Conservation (phyloP, 2,888 invertebrate species). For the Platerodrilus igneus region DNA sequence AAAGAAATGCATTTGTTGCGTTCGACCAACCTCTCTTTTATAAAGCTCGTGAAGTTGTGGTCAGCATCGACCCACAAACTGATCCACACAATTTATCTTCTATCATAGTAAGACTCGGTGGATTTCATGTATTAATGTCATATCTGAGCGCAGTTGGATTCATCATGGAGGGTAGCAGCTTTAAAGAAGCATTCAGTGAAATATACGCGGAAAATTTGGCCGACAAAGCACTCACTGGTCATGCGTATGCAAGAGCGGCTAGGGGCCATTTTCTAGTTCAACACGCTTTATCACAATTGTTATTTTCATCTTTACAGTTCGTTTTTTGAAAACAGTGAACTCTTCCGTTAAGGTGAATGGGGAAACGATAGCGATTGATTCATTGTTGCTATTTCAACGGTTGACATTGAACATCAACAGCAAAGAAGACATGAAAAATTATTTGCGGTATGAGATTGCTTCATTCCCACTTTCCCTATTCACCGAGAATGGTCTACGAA, state of each 20-base stretch:
- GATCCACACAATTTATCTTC: constrained; percentile 24
- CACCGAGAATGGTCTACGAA: no score
- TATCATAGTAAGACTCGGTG: constrained; percentile 33
- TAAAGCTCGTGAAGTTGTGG: constrained; percentile 34
- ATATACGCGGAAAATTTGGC: constrained; percentile 33
- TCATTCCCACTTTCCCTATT: no score
- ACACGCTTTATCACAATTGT: constrained; percentile 30
- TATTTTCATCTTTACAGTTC: constrained; percentile 25
- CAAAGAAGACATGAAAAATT: no score
- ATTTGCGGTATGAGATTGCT: no score
- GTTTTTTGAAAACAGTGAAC: no score
- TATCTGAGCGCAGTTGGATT: constrained; percentile 38
- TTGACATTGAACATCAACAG: no score
- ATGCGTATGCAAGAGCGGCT: constrained; percentile 31
- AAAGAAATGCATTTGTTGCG: constrained; percentile 21
- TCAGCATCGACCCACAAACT: constrained; percentile 27
- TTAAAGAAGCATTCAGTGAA: constrained; percentile 28
- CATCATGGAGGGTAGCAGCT: constrained; percentile 39
- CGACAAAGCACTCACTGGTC: constrained; percentile 35
- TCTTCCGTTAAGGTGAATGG: no score
- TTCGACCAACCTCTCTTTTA: constrained; percentile 35
- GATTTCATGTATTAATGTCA: constrained; percentile 38
- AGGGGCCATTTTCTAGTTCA: no score
- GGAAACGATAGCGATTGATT: no score
- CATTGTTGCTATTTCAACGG: no score